These are phyloP conservation scores for Keiferia lycopersicella DNA, from an alignment of 2,888 invertebrate genomes.

Conservation along the genomic window DNA sequence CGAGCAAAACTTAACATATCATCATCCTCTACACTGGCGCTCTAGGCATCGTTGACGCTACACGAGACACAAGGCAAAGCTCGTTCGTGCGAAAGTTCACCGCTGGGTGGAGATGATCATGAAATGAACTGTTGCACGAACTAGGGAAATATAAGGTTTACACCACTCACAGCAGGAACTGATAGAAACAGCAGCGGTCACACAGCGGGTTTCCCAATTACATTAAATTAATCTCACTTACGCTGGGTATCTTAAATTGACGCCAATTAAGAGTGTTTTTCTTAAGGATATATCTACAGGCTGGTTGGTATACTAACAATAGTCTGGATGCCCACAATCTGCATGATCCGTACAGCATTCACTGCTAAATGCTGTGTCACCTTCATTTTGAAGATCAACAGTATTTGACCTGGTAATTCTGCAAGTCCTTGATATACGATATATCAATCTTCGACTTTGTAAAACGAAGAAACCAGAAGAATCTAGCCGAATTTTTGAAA, in stretches of 20 bases:
- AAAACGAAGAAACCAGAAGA: not conserved
- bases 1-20: too few species aligned
- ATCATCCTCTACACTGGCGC: too few species aligned
- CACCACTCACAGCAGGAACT: too few species aligned
- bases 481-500: not conserved
- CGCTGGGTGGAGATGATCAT: too few species aligned
- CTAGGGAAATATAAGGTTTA: not conserved
- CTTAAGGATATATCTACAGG: not conserved
- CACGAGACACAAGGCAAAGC: too few species aligned
- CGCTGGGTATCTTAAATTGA: not conserved
- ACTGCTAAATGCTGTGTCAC: slow-evolving; percentile 47
- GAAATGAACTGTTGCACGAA: not conserved
- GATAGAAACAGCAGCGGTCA: not conserved
- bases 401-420: not conserved
- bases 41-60: too few species aligned
- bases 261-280: not conserved
- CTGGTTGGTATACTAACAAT: slow-evolving; percentile 59
- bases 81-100: too few species aligned
- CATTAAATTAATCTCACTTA: slow-evolving; percentile 9
- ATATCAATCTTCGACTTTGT: not conserved
- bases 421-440: too few species aligned
- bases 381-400: slow-evolving; percentile 23
- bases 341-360: slow-evolving; percentile 64
- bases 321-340: slow-evolving; percentile 64
- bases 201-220: slow-evolving; percentile 2